phyloP scores from a whole-genome alignment of 1,140 invertebrate genomes.

The Megalonaias nervosa region DNA sequence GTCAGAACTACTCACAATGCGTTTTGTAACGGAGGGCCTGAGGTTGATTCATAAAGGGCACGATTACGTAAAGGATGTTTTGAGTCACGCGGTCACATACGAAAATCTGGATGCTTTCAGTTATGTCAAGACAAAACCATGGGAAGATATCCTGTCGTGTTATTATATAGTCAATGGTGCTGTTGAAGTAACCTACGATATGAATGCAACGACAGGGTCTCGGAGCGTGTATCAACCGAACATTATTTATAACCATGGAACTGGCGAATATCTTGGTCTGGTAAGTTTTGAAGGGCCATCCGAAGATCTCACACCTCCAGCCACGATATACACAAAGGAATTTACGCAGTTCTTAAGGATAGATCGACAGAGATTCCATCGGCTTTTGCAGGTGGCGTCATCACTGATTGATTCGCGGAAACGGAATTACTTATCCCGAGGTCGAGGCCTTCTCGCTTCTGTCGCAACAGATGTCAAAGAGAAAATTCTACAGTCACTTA shows the following conservation, averaged over 20 bases:
- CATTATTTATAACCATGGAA: slow-evolving; percentile 63
- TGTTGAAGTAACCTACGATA: slow-evolving; percentile 63
- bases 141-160: slow-evolving; percentile 53
- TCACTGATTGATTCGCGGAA: slow-evolving; percentile 37
- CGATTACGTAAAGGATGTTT: slow-evolving; percentile 59
- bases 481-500: slow-evolving; percentile 44
- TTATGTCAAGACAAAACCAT: slow-evolving; percentile 51
- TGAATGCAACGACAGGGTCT: slow-evolving; percentile 39
- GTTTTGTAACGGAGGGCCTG: slow-evolving; percentile 58
- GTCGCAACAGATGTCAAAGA: slow-evolving; percentile 38
- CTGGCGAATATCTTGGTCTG: slow-evolving; percentile 61
- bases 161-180: slow-evolving; percentile 60
- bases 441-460: slow-evolving; percentile 32
- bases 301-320: slow-evolving; percentile 59
- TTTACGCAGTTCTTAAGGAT: slow-evolving; percentile 50
- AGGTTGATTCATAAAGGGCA: slow-evolving; percentile 60
- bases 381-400: slow-evolving; percentile 31
- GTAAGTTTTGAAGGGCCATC: slow-evolving; percentile 54
- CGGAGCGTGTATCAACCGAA: slow-evolving; percentile 59
- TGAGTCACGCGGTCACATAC: slow-evolving; percentile 52
- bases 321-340: slow-evolving; percentile 53
- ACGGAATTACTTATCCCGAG: slow-evolving; percentile 30
- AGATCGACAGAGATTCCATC: slow-evolving; percentile 56
- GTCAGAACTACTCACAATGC: slow-evolving; percentile 48
- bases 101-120: slow-evolving; percentile 53